Evolutionary conservation across 2,113 vertebrate genomes (phyloP).

Genomic region (Myanophis thanlyinensis): DNA sequence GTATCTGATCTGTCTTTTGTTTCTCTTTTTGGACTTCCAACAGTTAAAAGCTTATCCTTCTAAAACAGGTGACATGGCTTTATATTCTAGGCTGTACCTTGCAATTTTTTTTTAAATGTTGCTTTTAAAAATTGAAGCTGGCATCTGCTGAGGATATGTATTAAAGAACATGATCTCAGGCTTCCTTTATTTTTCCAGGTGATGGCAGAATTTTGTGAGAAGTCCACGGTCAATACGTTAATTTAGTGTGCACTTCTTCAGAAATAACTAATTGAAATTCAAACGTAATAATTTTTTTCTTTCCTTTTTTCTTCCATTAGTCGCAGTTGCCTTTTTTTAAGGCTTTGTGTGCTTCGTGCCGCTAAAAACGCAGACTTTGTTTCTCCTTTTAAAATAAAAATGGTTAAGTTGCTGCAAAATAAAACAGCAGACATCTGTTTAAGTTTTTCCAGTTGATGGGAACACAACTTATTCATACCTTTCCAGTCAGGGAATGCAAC

Average conservation of each 20-base stretch:
- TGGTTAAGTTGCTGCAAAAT: conserved; percentile 40
- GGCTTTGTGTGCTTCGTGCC: conserved; percentile 59
- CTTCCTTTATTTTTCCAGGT: conserved; percentile 58
- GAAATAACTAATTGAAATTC: conserved; percentile 74
- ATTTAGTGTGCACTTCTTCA: conserved; percentile 46
- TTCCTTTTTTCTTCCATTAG: conserved; percentile 55
- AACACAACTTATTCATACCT: too few relatives aligned
- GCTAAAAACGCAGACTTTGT: conserved; percentile 64
- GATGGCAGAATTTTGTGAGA: conserved; percentile 66
- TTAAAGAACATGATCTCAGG: conserved; percentile 58
- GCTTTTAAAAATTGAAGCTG: conserved; percentile 30
- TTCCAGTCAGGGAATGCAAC: not conserved
- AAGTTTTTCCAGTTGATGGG: not conserved
- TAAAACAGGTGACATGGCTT: conserved; percentile 30
- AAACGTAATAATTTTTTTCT: conserved; percentile 66
- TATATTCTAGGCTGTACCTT: conserved; percentile 5
- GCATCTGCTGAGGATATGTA: conserved; percentile 42
- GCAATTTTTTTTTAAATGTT: conserved; percentile 28
- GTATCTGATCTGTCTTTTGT: conserved; percentile 5
- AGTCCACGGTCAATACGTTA: conserved; percentile 57
- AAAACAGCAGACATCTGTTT: conserved; percentile 29
- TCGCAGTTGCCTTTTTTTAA: conserved; percentile 53
- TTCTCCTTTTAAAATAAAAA: conserved; percentile 43
- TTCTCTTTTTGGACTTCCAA: conserved; percentile 11
- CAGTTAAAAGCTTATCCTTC: conserved; percentile 33